Evolutionary conservation across 2,888 invertebrate species (phyloP), one percentile per base, ranked within the genome.

Genomic region (Lamellibrachia columna): DNA sequence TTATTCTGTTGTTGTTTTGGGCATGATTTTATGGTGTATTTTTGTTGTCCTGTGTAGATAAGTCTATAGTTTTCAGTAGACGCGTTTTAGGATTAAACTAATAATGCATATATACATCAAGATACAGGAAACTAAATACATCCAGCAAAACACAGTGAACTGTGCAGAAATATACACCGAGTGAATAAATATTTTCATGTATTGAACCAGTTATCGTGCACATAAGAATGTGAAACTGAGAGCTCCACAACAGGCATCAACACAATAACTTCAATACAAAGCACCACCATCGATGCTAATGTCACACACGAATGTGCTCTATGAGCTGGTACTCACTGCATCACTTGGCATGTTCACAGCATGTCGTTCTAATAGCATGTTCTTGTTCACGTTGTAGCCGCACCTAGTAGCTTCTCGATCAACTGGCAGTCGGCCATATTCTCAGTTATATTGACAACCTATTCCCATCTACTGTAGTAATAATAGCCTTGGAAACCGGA

Each of bases 281-380:
- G 15, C 75, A 22, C 9, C 22, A 22, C 6, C 22, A 22, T 75
- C 22, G 75, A 75, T 75, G 75, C 4, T 22, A 15, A 15, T 75
- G 75, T 75, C 75, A 75, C 22, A 6, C 6, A 75, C 6, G 75
- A 75, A 40, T 40, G 75, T 75, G 75, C 75, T 75, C 22, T 15
- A 75, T 6, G 40, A 40, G 40, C 40, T 40, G 75, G 22, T 75
- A 75, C 75, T 75, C 75, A 75, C 15, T 75, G 75, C 75, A 75
- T 75, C 75, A 15, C 75, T 6, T n/a, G 22, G 75, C 55, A 55
- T 55, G 55, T 9, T 55, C 8, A 55, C 55, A 55, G 55, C 75
- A 75, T 75, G 75, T 75, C 75, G 75, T 75, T 75, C 75, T 75
- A 75, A 75, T 75, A 75, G 75, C 75, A 75, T 75, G 75, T 75